Evolutionary conservation across 2,888 invertebrate genomes (phyloP), one percentile per base, ranked within the genome.

Genomic region (Mallateleia sp.): DNA sequence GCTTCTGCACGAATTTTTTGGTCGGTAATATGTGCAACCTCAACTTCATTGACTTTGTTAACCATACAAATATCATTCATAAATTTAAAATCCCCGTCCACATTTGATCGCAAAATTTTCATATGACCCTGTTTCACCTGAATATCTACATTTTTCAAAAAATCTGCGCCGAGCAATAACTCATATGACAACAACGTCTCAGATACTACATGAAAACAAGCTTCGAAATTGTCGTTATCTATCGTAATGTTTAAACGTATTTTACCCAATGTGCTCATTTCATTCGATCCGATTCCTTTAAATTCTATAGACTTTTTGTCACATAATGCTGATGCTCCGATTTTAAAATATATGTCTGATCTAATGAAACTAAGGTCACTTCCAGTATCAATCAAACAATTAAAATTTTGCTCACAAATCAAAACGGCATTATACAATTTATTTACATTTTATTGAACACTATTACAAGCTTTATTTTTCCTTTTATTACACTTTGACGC

Each of bases 101-200:
- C 20, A 24, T 32, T 32, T 32, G 32, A 32, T 32, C 32, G 32
- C 5, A 8, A 32, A 32, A 32, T 32, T 32, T 5, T 8, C 5
- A 32, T 32, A 32, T 32, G 32, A 7, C 32, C 32, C 32, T 2
- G 22, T 58, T 3, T 60, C 64, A 22, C 8, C 64, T 86, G 0
- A n/a, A 50, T 67, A 88, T 83, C 3, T 32, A 85, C 66, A 1
- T 66, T 25, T 9, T 71, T 67, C 5, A 88, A 56, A 50, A 88
- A 89, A 74, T 89, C 89, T 2, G 69, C 60, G 7, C 88, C 89
- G 0, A 90, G 67, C 5, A 90, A 45, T 24, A 89, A 47, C 4
- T 69, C 56, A 5, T 66, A 62, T 9, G 34, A 24, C 7, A 64
- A 60, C 28, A 88, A 15, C 4, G 62, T 34, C 9, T 89, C 83